Conservation (phyloP, 1,140 invertebrate species). For the Apis florea region DNA sequence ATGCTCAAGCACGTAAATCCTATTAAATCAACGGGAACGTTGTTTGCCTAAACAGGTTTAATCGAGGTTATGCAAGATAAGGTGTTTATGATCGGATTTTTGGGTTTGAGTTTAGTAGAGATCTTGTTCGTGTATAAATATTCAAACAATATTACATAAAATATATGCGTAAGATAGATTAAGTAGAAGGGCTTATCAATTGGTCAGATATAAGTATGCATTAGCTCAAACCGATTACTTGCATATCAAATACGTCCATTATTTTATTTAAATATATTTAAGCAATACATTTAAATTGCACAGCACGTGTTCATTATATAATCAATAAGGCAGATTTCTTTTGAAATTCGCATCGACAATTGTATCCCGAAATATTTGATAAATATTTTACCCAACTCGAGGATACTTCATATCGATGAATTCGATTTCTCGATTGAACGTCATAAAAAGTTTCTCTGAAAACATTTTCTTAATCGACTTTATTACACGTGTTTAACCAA, state of each 20-base stretch:
- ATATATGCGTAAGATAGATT: too few species aligned
- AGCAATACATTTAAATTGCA: too few species aligned
- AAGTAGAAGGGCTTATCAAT: too few species aligned
- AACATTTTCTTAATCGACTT: too few species aligned
- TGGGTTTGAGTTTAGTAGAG: neutral
- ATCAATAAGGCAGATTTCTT: slow-evolving; percentile 18
- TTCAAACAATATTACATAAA: too few species aligned
- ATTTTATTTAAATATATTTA: too few species aligned
- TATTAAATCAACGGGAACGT: neutral
- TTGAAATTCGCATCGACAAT: neutral
- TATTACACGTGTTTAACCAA: too few species aligned
- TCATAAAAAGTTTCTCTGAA: too few species aligned
- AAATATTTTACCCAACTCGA: neutral
- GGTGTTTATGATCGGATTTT: neutral
- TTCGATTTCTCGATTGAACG: neutral
- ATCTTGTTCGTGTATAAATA: neutral
- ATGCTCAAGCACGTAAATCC: neutral
- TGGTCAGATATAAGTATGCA: too few species aligned
- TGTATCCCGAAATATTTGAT: neutral
- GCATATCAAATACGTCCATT: too few species aligned
- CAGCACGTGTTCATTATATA: neutral
- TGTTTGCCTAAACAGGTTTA: neutral
- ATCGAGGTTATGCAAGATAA: neutral
- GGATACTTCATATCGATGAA: neutral
- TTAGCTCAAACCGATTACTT: too few species aligned